A percentile compares a stretch with the other conserved stretches of the same genome.
These are phyloP conservation scores for Dyspetes luteomarginatus DNA, from an alignment of 2,888 invertebrate genomes.

Conservation along the genomic window DNA sequence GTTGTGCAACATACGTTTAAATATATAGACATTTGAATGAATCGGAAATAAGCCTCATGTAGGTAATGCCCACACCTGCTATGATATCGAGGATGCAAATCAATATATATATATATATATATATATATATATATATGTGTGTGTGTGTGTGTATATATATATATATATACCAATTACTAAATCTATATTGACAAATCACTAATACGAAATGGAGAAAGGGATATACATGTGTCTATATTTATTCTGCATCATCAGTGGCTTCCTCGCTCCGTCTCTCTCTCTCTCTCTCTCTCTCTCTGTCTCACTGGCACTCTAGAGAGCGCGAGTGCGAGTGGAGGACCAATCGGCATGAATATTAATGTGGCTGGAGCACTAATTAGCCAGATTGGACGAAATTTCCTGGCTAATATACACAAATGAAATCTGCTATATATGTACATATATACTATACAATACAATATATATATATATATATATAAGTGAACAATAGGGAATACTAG, in stretches of 20 bases:
- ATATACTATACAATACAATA: constrained; percentile 24
- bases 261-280: neutral
- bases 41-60: neutral
- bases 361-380: constrained; percentile 48
- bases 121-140: too few relatives aligned
- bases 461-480: too few relatives aligned
- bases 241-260: constrained; percentile 2
- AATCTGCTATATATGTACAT: too few relatives aligned
- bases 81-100: constrained; percentile 5
- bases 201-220: constrained; percentile 1
- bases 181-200: constrained; percentile 45
- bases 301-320: constrained; percentile 20
- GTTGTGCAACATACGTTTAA: neutral
- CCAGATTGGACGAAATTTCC: constrained; percentile 59
- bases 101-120: constrained; percentile 18
- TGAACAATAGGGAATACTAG: too few relatives aligned
- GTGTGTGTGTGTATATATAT: constrained; percentile 16
- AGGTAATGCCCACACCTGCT: neutral
- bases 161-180: constrained; percentile 30
- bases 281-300: neutral
- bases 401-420: constrained; percentile 56
- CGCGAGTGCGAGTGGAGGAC: too few relatives aligned
- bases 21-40: neutral
- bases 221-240: neutral
- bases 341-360: constrained; percentile 56